Evolutionary conservation across 2,797 vertebrate genomes (phyloP).

Genomic region (Lophotriccus pileatus): DNA sequence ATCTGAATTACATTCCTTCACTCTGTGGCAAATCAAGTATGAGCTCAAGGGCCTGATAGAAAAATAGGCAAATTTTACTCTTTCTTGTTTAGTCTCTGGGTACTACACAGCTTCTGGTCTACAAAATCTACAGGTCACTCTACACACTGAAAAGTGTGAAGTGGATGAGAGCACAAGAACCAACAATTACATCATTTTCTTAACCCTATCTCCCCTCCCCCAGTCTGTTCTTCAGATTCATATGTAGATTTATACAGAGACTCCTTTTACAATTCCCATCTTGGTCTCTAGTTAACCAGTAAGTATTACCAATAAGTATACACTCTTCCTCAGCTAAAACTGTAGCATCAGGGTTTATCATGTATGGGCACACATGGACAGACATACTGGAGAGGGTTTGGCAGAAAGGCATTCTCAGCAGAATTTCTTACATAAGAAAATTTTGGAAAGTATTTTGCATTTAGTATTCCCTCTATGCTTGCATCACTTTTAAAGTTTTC

Average conservation of each 20-base stretch:
- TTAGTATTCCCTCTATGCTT: not conserved
- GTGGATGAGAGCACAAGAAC: not conserved
- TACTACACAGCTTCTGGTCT: not conserved
- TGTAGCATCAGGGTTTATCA: not conserved
- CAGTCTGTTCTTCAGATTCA: not conserved
- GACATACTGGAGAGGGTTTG: not conserved
- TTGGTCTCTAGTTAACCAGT: not conserved
- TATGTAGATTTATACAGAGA: not conserved
- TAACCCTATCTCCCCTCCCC: not conserved
- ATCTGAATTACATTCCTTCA: not conserved
- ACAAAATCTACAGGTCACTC: not conserved
- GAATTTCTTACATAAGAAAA: not conserved
- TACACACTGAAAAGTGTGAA: not conserved
- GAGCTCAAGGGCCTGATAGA: not conserved
- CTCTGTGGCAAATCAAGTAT: not conserved
- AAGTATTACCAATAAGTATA: not conserved
- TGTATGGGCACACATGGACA: rapidly evolving
- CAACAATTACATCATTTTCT: not conserved
- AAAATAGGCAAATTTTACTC: not conserved
- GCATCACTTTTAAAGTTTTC: not conserved
- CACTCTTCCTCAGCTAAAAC: not conserved
- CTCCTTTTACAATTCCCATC: not conserved
- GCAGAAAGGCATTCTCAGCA: not conserved
- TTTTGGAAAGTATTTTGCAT: not conserved
- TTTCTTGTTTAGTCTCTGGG: not conserved